Conservation (phyloP, 2,797 vertebrate genomes). For the Ctenosaura bakeri region DNA sequence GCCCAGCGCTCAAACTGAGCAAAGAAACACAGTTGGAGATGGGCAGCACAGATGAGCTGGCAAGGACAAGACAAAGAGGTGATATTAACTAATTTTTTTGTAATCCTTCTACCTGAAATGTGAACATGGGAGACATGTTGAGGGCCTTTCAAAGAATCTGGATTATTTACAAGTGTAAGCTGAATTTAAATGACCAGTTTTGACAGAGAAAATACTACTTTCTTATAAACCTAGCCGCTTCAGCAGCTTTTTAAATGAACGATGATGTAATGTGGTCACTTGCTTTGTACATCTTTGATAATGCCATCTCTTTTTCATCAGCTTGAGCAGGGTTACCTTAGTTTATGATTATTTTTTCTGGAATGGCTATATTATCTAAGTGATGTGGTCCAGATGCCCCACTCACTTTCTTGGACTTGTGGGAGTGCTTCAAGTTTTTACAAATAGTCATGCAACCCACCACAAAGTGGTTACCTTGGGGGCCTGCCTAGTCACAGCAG, state of each 20-base stretch:
- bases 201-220: not conserved
- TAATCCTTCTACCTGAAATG: not conserved
- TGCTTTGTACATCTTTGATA: not conserved
- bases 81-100: not conserved
- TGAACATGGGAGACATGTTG: not conserved
- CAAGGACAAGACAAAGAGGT: not conserved
- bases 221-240: not conserved
- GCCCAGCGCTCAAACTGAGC: too few species aligned
- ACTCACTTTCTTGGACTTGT: not conserved
- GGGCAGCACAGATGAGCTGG: too few species aligned
- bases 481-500: too few species aligned
- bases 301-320: not conserved
- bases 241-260: not conserved
- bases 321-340: not conserved
- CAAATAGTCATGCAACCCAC: not conserved
- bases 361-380: not conserved
- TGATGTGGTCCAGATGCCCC: not conserved
- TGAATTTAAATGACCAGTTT: not conserved
- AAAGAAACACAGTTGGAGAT: too few species aligned
- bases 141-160: not conserved
- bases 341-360: not conserved
- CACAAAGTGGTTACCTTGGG: not conserved
- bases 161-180: not conserved
- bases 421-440: not conserved
- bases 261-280: not conserved